A percentile compares a stretch with the other conserved stretches of the same genome.
These are phyloP conservation scores for Drosophila suboccidentalis DNA, from an alignment of 2,888 invertebrate genomes.

Conservation along the genomic window DNA sequence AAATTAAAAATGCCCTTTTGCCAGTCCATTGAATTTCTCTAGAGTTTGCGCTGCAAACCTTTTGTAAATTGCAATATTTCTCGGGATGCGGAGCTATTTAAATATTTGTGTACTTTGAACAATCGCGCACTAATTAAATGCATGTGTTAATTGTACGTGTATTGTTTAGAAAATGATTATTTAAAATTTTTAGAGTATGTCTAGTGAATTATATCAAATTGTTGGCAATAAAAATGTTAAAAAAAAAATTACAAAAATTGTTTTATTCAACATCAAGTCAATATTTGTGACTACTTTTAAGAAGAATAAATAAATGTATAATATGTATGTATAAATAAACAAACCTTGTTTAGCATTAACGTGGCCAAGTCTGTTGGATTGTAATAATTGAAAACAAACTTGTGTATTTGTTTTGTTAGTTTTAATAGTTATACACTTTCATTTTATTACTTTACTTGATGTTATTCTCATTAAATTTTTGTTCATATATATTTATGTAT, in stretches of 20 bases:
- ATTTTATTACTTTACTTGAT: conserved; percentile 78
- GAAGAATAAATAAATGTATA: no score
- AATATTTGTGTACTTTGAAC: conserved; percentile 21
- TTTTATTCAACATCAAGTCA: neutral
- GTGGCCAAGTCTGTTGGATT: neutral
- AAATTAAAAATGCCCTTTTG: conserved; percentile 15
- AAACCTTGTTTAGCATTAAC: conserved; percentile 1
- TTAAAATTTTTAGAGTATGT: conserved; percentile 15
- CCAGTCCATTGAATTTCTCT: conserved; percentile 22
- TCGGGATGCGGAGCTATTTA: conserved; percentile 23
- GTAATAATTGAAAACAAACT: neutral
- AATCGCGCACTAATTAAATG: conserved; percentile 47
- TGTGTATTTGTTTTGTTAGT: conserved; percentile 54
- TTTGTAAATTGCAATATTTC: conserved; percentile 34
- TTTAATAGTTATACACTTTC: conserved; percentile 82
- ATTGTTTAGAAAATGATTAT: conserved; percentile 48
- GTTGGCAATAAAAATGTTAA: conserved; percentile 55
- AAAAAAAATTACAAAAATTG: neutral
- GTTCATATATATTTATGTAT: conserved; percentile 62
- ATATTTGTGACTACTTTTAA: neutral
- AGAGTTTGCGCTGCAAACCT: conserved; percentile 50
- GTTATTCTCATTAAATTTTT: conserved; percentile 76
- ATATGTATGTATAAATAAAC: no score
- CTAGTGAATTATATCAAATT: conserved; percentile 29
- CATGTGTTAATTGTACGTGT: conserved; percentile 51